Conservation (phyloP, 2,797 vertebrate species). For the Salmo trutta region DNA sequence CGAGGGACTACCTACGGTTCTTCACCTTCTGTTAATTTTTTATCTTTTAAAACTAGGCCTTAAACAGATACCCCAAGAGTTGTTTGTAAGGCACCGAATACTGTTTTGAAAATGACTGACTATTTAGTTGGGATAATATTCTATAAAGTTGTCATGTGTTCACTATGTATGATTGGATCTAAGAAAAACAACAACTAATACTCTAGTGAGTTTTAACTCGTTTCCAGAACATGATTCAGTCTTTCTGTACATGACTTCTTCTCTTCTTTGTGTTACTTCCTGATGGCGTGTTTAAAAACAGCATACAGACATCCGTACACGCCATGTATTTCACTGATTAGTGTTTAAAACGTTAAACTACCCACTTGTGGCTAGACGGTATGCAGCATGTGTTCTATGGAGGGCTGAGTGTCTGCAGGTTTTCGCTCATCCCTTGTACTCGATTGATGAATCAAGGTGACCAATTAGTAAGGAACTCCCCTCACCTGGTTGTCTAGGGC, state of each 20-base stretch:
- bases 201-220: neutral
- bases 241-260: slow-evolving; percentile 61
- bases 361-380: neutral
- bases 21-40: neutral
- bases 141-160: neutral
- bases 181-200: neutral
- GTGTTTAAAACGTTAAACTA: slow-evolving; percentile 10
- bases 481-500: no score
- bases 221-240: slow-evolving; percentile 33
- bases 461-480: no score
- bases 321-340: slow-evolving; percentile 10
- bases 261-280: slow-evolving; percentile 8
- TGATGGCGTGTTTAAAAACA: slow-evolving; percentile 13
- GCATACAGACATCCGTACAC: slow-evolving; percentile 16
- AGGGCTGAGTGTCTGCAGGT: no score
- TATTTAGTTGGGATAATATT: neutral
- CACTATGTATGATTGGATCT: neutral
- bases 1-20: neutral
- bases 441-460: no score
- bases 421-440: no score
- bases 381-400: neutral
- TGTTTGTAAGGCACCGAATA: slow-evolving; percentile 62
- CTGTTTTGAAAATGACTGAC: slow-evolving; percentile 37
- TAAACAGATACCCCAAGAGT: slow-evolving; percentile 31
- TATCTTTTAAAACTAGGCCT: neutral